These are phyloP conservation scores for Apamea sordens DNA, from an alignment of 2,888 invertebrate genomes.

Conservation along the genomic window DNA sequence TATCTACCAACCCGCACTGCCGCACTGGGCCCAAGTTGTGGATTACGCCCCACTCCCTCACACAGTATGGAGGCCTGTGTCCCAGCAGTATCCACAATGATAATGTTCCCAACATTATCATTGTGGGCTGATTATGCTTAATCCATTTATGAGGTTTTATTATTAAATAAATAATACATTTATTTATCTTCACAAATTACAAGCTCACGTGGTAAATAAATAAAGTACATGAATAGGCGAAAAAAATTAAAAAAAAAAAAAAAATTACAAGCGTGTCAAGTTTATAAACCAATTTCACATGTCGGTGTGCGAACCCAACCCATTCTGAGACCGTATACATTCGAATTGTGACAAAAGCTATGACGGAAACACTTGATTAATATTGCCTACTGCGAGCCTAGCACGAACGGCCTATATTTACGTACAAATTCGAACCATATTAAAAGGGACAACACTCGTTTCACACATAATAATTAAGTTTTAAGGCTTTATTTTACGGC, in stretches of 20 bases:
- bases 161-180: too few species aligned
- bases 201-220: too few species aligned
- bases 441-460: not conserved
- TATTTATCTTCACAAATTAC: too few species aligned
- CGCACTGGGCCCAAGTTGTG: not conserved
- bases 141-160: not conserved
- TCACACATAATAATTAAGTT: too few species aligned
- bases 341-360: slow-evolving; percentile 9
- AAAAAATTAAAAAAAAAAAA: too few species aligned
- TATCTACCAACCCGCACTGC: too few species aligned
- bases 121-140: too few species aligned
- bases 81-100: not conserved
- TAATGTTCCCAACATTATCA: too few species aligned
- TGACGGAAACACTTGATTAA: not conserved
- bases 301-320: not conserved
- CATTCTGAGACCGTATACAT: not conserved
- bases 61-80: not conserved
- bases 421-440: not conserved
- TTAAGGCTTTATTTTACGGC: not conserved
- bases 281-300: not conserved
- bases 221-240: too few species aligned
- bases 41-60: not conserved
- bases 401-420: not conserved
- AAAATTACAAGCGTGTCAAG: not conserved
- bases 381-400: not conserved